Base-by-base conservation (phyloP, 2,888 invertebrate genomes). In the Nasonovia ribisnigri region DNA sequence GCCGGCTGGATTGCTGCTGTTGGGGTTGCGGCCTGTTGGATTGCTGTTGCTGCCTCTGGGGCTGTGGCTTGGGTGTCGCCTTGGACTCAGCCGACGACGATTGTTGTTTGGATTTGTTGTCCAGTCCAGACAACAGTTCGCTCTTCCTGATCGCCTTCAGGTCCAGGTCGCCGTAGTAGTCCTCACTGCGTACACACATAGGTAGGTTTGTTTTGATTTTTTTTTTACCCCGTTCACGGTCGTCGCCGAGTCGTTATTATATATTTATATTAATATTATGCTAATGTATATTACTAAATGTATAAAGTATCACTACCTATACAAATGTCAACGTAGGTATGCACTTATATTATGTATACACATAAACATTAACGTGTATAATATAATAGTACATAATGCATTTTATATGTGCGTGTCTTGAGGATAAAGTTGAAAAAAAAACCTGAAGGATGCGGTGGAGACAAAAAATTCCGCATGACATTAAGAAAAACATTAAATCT, bases 141-240 rank as follows among this genome's bases (percentile, higher is more conserved):
- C 98, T 98, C 97, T 98, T 98, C 96, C 98, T 97, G 97, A 98
- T 98, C 96, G 97, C 97, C 97, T 98, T 98, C 97, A 98, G 97
- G 96, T 98, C 98, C 97, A 98, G 96, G 96, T 98, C 98, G 95
- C 98, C 98, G 96, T 98, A 98, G 97, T 98, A 98, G 97, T 98
- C 98, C 97, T 98, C 98, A 97, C 98, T 98, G 98, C 97, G 54
- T 26, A 92, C 92, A 92, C 92, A 97, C 86, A 91, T 88, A 90
- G 90, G 84, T 93, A 48, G 90, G 86, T 86, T 90, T 42, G 84
- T 86, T 93, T 93, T 92, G 20, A 48, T 60, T 92, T 11, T 46
- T 51, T 60, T 88, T 92, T 67, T 13, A 51, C 46, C 48, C 26
- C 42, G 51, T 60, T 46, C 67, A 67, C 92, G 92, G 92, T 57